Percentiles rank a stretch among this genome's conserved stretches.
Conservation (phyloP, 1,140 invertebrate genomes). For the Platyscapa corneri region DNA sequence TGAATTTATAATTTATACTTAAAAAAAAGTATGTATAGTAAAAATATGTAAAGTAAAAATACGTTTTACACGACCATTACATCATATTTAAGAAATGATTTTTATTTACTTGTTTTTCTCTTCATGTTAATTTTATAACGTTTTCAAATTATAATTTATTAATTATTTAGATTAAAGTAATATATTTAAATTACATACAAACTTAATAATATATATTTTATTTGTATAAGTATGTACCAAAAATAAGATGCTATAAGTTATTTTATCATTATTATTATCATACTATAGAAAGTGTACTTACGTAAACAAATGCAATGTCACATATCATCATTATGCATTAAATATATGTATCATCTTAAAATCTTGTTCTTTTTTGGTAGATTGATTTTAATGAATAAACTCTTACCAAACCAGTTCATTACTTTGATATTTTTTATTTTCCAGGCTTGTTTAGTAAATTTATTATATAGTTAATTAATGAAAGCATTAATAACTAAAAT, state of each 20-base stretch:
- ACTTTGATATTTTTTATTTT: background rate
- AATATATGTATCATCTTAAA: slow-evolving; percentile 3
- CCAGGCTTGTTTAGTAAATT: background rate
- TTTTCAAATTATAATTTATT: background rate
- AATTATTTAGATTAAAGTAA: background rate
- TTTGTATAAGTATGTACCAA: background rate
- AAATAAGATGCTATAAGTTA: slow-evolving; percentile 1
- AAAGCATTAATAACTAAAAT: background rate
- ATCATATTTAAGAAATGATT: background rate
- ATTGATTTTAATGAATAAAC: background rate
- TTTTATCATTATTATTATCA: slow-evolving; percentile 19
- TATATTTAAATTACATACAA: background rate
- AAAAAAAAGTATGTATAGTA: background rate
- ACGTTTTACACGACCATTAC: background rate
- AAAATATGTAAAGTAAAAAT: no score
- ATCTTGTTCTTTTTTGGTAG: background rate
- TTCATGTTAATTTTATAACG: background rate
- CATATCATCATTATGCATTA: background rate
- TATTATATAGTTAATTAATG: background rate
- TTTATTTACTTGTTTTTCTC: background rate
- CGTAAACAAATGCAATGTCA: slow-evolving; percentile 23
- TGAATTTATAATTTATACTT: slow-evolving; percentile 11
- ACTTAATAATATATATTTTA: background rate
- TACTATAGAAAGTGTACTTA: slow-evolving; percentile 33
- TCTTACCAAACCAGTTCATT: background rate